phyloP scores from a whole-genome alignment of 2,113 vertebrate genomes.

The Mormyrus lacerda region DNA sequence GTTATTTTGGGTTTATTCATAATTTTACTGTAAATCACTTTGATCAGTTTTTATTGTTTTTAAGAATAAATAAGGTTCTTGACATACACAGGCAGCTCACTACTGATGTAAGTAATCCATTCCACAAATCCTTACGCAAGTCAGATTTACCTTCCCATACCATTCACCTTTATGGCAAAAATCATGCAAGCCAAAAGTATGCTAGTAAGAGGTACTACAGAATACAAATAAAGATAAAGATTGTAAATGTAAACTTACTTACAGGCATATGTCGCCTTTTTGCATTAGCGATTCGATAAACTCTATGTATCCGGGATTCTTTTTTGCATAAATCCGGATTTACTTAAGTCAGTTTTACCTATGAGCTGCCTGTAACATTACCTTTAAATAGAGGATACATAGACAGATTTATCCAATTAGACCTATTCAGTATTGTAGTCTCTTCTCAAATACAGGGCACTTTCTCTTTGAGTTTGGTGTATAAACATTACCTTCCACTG shows the following conservation, averaged over 20 bases:
- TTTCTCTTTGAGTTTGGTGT: neutral
- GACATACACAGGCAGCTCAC: neutral
- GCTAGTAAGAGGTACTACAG: neutral
- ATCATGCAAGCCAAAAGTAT: neutral
- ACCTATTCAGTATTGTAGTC: neutral
- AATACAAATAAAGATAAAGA: neutral
- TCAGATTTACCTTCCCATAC: neutral
- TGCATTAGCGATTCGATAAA: neutral
- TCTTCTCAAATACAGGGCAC: neutral
- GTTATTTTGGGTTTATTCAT: neutral
- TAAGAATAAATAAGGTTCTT: neutral
- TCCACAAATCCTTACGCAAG: neutral
- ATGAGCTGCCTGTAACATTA: neutral
- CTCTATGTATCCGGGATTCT: neutral
- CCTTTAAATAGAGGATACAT: neutral
- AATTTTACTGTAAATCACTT: neutral
- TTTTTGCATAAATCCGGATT: neutral
- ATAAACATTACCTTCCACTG: conserved; percentile 66
- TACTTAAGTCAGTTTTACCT: neutral
- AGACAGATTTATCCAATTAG: neutral
- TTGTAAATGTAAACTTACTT: neutral
- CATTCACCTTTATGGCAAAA: neutral
- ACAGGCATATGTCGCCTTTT: neutral
- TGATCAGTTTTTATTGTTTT: neutral
- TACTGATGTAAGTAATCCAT: neutral